Evolutionary conservation across 2,113 vertebrate genomes (phyloP).

Genomic region (Percina caprodes): DNA sequence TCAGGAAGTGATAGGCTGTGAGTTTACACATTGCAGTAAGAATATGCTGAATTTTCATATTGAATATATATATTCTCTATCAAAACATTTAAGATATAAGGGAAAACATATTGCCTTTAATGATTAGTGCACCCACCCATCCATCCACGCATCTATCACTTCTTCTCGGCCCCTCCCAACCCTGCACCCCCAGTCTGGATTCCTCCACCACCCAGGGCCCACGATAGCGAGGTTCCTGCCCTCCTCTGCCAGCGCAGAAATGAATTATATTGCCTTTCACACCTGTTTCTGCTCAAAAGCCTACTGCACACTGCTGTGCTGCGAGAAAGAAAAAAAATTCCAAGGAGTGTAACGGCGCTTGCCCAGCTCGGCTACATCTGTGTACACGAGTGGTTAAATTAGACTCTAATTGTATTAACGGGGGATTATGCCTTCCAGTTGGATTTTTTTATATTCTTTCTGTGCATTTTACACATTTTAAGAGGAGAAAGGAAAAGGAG

Average conservation of each 20-base stretch:
- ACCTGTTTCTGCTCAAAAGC: constrained; percentile 94
- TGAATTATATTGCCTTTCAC: constrained; percentile 91
- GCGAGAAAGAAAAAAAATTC: constrained; percentile 65
- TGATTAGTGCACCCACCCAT: background rate
- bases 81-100: background rate
- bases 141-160: constrained; percentile 31
- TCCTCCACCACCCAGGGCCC: constrained; percentile 57
- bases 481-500: constrained; percentile 54
- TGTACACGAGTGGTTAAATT: constrained; percentile 94
- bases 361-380: constrained; percentile 93
- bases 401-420: constrained; percentile 98
- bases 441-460: constrained; percentile 69
- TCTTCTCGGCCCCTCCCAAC: constrained; percentile 12
- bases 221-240: constrained; percentile 42
- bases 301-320: constrained; percentile 86
- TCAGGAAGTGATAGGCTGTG: constrained; percentile 17
- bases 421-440: constrained; percentile 94
- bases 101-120: constrained; percentile 3
- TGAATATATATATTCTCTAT: background rate
- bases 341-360: constrained; percentile 76
- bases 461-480: constrained; percentile 89
- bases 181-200: constrained; percentile 40
- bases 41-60: background rate
- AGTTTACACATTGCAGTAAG: background rate
- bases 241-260: constrained; percentile 88